Evolutionary conservation across 2,113 vertebrate species (phyloP).

Genomic region (Hippocampus barbouri): DNA sequence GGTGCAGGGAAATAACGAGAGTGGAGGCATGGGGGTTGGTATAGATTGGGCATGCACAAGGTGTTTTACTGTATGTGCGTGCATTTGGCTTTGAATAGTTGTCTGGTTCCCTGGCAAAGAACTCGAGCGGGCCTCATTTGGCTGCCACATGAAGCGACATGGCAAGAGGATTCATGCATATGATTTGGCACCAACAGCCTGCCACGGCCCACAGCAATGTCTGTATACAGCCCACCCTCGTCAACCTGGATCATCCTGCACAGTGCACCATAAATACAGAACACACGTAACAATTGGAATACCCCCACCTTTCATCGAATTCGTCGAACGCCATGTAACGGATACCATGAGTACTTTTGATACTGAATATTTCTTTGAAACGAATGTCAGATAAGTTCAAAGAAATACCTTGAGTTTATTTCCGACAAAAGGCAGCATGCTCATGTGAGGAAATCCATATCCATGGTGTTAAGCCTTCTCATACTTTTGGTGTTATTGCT

Average conservation of each 20-base stretch:
- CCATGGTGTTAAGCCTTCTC: too few species aligned
- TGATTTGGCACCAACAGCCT: constrained; percentile 59
- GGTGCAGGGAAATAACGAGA: constrained; percentile 35
- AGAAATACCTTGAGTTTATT: too few species aligned
- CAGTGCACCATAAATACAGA: constrained; percentile 33
- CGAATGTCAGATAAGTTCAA: too few species aligned
- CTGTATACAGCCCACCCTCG: constrained; percentile 37
- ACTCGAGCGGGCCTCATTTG: constrained; percentile 57
- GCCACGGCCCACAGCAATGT: constrained; percentile 52
- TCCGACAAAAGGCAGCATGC: too few species aligned
- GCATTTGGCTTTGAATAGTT: constrained; percentile 27
- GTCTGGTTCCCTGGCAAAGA: constrained; percentile 54
- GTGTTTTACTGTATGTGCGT: constrained; percentile 34
- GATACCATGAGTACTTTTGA: too few species aligned
- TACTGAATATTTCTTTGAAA: too few species aligned
- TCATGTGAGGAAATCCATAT: too few species aligned
- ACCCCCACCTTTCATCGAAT: background rate
- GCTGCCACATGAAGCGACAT: constrained; percentile 64
- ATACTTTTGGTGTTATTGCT: background rate
- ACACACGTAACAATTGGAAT: constrained; percentile 2
- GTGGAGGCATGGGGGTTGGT: constrained; percentile 45
- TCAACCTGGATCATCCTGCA: constrained; percentile 52
- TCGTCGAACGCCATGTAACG: too few species aligned
- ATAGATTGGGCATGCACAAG: constrained; percentile 50
- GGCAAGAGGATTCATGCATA: constrained; percentile 66